Evolutionary conservation across 2,797 vertebrate genomes (phyloP), one percentile per base, ranked within the genome.

Genomic region (Eulemur rubriventer): DNA sequence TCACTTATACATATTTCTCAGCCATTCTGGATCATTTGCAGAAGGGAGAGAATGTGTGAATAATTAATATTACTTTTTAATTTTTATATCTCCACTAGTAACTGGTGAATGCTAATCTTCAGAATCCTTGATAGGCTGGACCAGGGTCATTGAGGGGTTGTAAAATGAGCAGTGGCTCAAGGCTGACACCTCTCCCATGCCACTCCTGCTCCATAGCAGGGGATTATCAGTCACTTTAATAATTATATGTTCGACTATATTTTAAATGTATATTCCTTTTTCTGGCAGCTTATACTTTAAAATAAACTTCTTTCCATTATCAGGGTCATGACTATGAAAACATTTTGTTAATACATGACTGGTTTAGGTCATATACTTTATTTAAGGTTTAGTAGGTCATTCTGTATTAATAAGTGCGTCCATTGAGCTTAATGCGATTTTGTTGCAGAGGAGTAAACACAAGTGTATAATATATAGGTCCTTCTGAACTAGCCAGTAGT

Each of bases 221-320:
- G 35, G 7, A 57, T 95, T 84, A 79, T 55, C 38, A 38, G 33
- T 82, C 33, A 82, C 57, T 73, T 84, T 38, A 86, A 76, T 78
- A 91, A 83, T 93, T 94, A n/a, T 30, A 3, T 41, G 73, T 79
- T 89, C 52, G 70, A 22, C 55, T 89, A 0, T 63, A 17, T 95
- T 20, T 93, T 95, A 91, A 59, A 2, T 79, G 16, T 75, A 35
- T 69, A 12, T 57, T 75, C 14, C 20, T 30, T 82, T 35, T 81
- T 55, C n/a, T 89, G 50, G 43, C 38, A 95, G 67, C 89, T 87
- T 91, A 46, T 73, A 69, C 24, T 91, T 85, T 65, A 86, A 73
- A 63, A 73, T 92, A 96, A 96, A 87, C 43, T 75, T 87, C 11
- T 80, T 96, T 89, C n/a, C n/a, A 26, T 83, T 65, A 41, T 87